Evolutionary conservation across 1,140 invertebrate species (phyloP), one percentile per base, ranked within the genome.

Genomic region (Globodera ellingtonae): DNA sequence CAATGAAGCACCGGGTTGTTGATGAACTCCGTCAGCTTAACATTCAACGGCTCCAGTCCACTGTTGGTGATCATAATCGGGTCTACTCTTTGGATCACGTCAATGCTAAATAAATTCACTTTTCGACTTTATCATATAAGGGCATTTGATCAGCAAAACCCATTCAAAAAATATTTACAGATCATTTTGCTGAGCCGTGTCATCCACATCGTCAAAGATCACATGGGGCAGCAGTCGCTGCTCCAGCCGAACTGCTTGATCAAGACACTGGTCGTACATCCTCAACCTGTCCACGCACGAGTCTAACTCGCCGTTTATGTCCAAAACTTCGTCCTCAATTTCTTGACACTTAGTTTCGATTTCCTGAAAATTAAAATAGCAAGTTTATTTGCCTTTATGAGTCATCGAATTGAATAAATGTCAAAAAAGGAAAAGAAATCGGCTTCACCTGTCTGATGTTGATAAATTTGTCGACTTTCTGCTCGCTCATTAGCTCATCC

Each of bases 31-130:
- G 76, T 78, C 13, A 78, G 65, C 4, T 44, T 46, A 0, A 8
- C 21, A 67, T 78, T 78, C 59, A 78, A 44, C 5, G 76, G 76
- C 21, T 78, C 76, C 70, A 72, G 50, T n/a, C 50, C 70, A n/a
- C 47, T 72, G 70, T 72, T 52, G 10, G 50, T 72, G 50, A 72
- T 72, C 6, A 13, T 10, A 5, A 72, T 18, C 13, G 70, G 46
- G 6, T 72, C 70, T n/a, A 72, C 50, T 0, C 18, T 10, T 47
- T 52, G 47, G n/a, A 48, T 52, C 13, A 48, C 70, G 15, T 52
- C 15, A n/a, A 72, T 48, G 13, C 50, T 72, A 15, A 52, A 18
- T 72, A 4, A 18, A 72, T 18, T 72, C 5, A 15, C 1, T 15
- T 18, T 72, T 72, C 13, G 15, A 18, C 13, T 72, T 72, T 70